phyloP scores from a whole-genome alignment of 2,113 vertebrate species.

The Carassius carassius region DNA sequence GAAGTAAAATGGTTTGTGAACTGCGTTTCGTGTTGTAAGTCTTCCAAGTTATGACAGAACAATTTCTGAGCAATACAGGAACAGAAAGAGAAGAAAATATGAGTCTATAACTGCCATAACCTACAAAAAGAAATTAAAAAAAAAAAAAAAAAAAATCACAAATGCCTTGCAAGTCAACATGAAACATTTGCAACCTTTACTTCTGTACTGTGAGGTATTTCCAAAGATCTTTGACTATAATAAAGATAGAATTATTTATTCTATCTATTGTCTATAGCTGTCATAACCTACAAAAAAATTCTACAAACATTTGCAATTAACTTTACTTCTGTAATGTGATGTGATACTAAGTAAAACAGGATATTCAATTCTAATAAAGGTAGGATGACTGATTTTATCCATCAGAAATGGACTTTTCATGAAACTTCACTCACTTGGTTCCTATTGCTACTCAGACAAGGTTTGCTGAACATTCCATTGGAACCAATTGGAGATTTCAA shows the following conservation, averaged over 20 bases:
- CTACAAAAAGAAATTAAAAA: neutral
- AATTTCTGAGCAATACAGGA: conserved; percentile 3
- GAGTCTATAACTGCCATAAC: conserved; percentile 15
- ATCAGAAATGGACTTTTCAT: neutral
- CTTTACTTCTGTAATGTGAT: neutral
- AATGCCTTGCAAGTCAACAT: neutral
- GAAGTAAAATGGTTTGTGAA: no score
- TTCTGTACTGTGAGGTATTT: neutral
- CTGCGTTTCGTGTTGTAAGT: no score
- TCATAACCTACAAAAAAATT: no score
- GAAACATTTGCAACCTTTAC: neutral
- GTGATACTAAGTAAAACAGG: neutral
- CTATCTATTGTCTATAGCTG: neutral
- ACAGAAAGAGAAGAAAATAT: conserved; percentile 46
- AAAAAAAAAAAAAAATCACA: neutral
- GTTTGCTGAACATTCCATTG: no score
- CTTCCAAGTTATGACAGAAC: no score
- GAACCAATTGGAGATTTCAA: no score
- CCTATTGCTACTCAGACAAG: no score
- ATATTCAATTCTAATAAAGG: neutral
- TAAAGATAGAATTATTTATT: neutral
- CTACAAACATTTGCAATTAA: no score
- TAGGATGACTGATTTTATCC: neutral
- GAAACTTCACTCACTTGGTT: neutral
- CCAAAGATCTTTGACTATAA: neutral